Evolutionary conservation across 2,888 invertebrate species (phyloP).

Genomic region (Lacanobia oleracea): DNA sequence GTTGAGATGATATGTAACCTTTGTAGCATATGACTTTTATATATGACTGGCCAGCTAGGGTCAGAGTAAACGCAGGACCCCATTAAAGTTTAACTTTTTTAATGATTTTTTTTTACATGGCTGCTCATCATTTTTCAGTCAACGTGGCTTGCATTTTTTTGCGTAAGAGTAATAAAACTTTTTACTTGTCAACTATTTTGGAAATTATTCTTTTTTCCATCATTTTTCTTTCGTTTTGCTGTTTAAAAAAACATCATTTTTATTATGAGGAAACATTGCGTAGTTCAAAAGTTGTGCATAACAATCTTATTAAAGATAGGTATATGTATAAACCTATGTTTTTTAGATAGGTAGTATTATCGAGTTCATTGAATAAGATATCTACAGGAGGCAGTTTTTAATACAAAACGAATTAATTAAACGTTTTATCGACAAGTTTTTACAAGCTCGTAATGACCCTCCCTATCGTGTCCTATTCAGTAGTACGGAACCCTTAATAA

Average conservation of each 20-base stretch:
- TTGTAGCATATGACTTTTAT: background rate
- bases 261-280: no score
- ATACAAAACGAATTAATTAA: background rate
- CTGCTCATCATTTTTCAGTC: background rate
- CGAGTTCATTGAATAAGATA: background rate
- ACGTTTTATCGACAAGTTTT: slow-evolving; percentile 34
- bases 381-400: background rate
- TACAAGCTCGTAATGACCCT: background rate
- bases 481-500: slow-evolving; percentile 80
- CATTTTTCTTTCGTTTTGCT: background rate
- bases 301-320: no score
- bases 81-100: background rate
- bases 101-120: background rate
- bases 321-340: no score
- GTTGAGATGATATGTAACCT: slow-evolving; percentile 4
- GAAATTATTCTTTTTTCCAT: background rate
- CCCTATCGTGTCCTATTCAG: slow-evolving; percentile 60
- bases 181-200: background rate
- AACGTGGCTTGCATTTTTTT: background rate
- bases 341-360: background rate
- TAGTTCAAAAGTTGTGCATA: background rate
- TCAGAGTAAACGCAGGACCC: background rate
- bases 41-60: background rate
- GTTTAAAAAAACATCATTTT: no score
- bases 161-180: background rate